Base-by-base conservation (phyloP, 1,140 invertebrate species). In the Thalassaphorura encarpata region DNA sequence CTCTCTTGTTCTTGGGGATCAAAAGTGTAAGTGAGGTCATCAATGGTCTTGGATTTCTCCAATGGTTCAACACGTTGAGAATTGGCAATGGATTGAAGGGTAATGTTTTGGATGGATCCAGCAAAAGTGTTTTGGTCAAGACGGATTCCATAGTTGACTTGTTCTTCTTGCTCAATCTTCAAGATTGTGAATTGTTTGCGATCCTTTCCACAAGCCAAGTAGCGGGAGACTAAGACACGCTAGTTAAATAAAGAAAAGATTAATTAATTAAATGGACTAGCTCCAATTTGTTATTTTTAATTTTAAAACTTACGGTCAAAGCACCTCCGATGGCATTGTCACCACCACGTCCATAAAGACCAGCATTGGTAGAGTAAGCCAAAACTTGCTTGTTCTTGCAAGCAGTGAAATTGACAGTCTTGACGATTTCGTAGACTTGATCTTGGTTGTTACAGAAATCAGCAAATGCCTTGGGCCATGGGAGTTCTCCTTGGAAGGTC, bases 371-470 rank as follows among this genome's bases (percentile, higher is more conserved):
- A 18, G 51, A 33, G 58, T 60, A 55, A 43, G 55, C 61, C 15
- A 67, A 54, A 39, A 64, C 58, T 41, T 66, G 61, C 43, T 63
- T 60, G 11, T 51, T 51, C 11, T 18, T 33, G 48, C 48, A 51
- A 28, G 55, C 56, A 55, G 66, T 63, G 31, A 66, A 66, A 54
- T 67, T 66, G 41, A 60, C 49, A 40, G 56, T 51, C 58, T 67
- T 67, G 41, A 53, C 49, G 54, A 67, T 63, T 23, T 66, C 59
- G 53, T 66, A 67, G 53, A 66, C 55, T 55, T 63, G 62, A n/a
- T 60, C 54, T 5, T 54, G 26, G 6, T 60, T 41, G 4, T 58
- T 39, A 48, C 66, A 67, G 48, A 66, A 61, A 24, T 62, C 19
- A 16, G 54, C 24, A 31, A 57, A 58, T 52, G 64, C 58, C 29